These are phyloP conservation scores for Cataglyphis altisquamis DNA, from an alignment of 2,888 invertebrate species.

Conservation along the genomic window DNA sequence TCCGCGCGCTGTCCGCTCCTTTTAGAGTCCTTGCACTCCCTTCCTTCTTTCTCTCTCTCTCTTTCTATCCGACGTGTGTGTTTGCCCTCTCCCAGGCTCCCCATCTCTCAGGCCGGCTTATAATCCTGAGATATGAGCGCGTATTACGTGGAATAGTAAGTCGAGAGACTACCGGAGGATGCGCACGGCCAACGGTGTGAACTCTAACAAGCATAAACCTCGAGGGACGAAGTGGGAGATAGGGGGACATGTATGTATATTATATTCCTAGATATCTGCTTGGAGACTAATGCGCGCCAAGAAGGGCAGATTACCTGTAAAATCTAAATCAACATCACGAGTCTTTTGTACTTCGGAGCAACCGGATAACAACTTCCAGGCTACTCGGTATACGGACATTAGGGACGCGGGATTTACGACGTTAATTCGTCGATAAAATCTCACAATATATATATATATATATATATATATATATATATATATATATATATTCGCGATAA, in stretches of 20 bases:
- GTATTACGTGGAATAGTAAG: constrained; percentile 84
- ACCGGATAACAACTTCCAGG: constrained; percentile 52
- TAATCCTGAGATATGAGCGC: constrained; percentile 86
- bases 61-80: constrained; percentile 49
- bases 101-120: constrained; percentile 76
- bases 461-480: too few species aligned
- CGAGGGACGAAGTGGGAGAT: not conserved
- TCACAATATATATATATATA: not conserved
- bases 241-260: constrained; percentile 78
- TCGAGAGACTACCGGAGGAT: constrained; percentile 78
- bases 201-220: constrained; percentile 74
- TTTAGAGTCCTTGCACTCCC: constrained; percentile 27
- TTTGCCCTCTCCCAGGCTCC: constrained; percentile 64
- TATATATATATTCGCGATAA: not conserved
- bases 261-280: constrained; percentile 70
- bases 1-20: constrained; percentile 35
- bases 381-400: constrained; percentile 30
- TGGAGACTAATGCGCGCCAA: constrained; percentile 44
- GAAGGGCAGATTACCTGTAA: constrained; percentile 70
- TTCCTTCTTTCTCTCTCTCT: constrained; percentile 1
- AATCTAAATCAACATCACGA: constrained; percentile 76
- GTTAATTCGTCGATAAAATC: not conserved
- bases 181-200: constrained; percentile 73
- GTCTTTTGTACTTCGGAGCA: constrained; percentile 66
- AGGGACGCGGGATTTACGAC: constrained; percentile 24